A percentile compares a stretch with the other conserved stretches of the same genome.
Conservation (phyloP, 2,888 invertebrate genomes). For the Ophioninae sp. region DNA sequence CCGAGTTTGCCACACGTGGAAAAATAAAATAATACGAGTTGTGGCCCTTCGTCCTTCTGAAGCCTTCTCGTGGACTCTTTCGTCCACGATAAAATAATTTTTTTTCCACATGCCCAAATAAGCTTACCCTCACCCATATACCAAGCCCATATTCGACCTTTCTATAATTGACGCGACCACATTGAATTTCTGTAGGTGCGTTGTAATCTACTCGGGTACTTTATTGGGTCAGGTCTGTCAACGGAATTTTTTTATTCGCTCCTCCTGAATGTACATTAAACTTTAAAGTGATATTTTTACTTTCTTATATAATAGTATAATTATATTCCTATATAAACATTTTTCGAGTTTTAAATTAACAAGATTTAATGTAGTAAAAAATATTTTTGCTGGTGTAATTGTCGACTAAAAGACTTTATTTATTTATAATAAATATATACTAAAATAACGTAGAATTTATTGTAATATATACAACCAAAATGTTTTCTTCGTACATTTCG, state of each 20-base stretch:
- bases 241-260: not conserved
- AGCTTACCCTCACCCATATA: slow-evolving; percentile 22
- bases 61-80: slow-evolving; percentile 10
- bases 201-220: not conserved
- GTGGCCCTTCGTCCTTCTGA: not conserved
- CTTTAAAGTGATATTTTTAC: not conserved
- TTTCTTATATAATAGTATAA: no score
- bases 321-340: no score
- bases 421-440: no score
- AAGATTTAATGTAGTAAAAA: no score
- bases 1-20: not conserved
- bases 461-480: no score
- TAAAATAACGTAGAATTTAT: no score
- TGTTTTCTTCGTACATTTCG: no score
- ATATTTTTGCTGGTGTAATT: no score
- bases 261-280: not conserved
- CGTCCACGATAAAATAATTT: slow-evolving; percentile 22
- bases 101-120: slow-evolving; percentile 22
- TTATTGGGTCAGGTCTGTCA: not conserved
- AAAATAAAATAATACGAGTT: slow-evolving; percentile 3
- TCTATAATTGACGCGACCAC: slow-evolving; percentile 9
- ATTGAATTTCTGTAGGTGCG: slow-evolving; percentile 12
- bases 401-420: no score
- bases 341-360: no score
- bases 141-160: slow-evolving; percentile 11